Conservation (phyloP, 2,113 vertebrate species). For the Muscicapa adusta region DNA sequence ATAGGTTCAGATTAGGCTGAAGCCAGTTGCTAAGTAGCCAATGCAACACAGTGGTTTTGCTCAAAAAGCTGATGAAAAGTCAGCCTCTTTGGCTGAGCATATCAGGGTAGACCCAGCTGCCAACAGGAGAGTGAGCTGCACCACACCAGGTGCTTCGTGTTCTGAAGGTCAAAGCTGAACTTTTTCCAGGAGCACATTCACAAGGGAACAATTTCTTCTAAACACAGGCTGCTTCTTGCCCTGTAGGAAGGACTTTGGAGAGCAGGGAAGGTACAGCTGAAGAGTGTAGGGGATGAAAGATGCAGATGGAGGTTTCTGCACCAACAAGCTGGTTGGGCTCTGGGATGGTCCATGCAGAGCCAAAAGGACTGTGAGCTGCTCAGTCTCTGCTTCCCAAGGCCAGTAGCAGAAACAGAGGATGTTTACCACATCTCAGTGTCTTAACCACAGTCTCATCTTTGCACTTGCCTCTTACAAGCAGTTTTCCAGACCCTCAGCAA, state of each 20-base stretch:
- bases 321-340: background rate
- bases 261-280: background rate
- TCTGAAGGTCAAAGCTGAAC: background rate
- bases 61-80: background rate
- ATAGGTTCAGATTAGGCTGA: background rate
- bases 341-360: background rate
- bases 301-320: background rate
- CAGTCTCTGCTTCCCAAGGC: background rate
- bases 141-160: accelerated
- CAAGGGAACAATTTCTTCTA: background rate
- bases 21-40: slow-evolving; percentile 27
- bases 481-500: background rate
- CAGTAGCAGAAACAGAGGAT: background rate
- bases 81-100: background rate
- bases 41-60: background rate
- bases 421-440: background rate
- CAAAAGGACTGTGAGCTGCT: background rate
- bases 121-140: background rate
- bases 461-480: background rate
- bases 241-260: background rate
- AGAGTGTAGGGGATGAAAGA: background rate
- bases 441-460: background rate
- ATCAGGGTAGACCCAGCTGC: background rate
- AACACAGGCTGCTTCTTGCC: background rate
- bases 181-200: background rate